Base-by-base conservation (phyloP, 2,888 invertebrate genomes). In the Elgonia sp. region DNA sequence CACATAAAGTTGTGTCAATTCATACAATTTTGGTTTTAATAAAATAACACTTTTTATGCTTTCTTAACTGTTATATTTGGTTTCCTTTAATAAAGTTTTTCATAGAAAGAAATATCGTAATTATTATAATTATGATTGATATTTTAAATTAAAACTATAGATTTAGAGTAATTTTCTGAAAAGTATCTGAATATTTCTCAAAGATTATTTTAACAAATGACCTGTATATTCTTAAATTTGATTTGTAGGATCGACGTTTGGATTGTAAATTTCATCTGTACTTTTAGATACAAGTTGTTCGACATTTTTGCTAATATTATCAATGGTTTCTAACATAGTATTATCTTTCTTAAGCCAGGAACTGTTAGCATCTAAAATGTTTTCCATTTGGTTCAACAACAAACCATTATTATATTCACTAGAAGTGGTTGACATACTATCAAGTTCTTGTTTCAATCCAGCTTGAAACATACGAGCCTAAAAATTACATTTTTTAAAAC, bases 401-500 rank as follows among this genome's bases (percentile, higher is more conserved):
- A 0, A 0, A 29, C 21, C 4, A 80, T 80, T 70, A 0, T 70
- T 10, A 42, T 42, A 20, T 60, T 80, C 60, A 57, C n/a, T 70
- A 14, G n/a, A 39, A 16, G 0, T 12, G 0, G 10, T 46, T 16
- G 5, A 29, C 5, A 70, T 8, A 62, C 0, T 18, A 6, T 57
- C 70, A 37, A 80, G 80, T 18, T 91, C 88, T n/a, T 88, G 77
- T 18, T 89, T 81, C 14, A 91, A 50, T 6, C 75, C 72, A 29
- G 86, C 70, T 76, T 89, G 89, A 57, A 88, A 65, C 7, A 87
- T 84, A 21, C 50, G 62, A 12, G 81, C 90, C 91, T 91, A 55
- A 37, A 87, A 82, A n/a, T n/a, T n/a, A n/a, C n/a, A n/a, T n/a
- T n/a, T n/a, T n/a, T n/a, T n/a, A n/a, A n/a, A n/a, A n/a, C n/a